A percentile compares a stretch with the other conserved stretches of the same genome.
Evolutionary conservation across 1,140 invertebrate species (phyloP).

Genomic region (Harlomillsia oculata): DNA sequence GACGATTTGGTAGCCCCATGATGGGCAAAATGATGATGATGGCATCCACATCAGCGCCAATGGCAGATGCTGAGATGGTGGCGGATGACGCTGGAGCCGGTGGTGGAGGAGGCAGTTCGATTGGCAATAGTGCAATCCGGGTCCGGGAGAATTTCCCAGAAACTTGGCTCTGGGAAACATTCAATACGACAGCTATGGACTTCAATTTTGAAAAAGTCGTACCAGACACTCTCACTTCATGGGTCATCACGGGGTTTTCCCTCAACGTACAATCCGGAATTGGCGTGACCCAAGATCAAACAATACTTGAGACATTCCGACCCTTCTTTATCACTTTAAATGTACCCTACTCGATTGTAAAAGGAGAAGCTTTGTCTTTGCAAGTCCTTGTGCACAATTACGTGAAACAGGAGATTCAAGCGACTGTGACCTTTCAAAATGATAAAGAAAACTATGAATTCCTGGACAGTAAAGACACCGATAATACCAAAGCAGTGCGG

Average conservation of each 20-base stretch:
- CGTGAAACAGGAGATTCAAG: constrained; percentile 38
- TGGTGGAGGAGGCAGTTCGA: not conserved
- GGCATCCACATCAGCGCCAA: not conserved
- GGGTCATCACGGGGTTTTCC: constrained; percentile 85
- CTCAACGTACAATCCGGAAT: constrained; percentile 61
- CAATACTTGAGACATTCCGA: constrained; percentile 16
- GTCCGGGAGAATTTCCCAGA: constrained; percentile 24
- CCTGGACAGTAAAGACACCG: not conserved
- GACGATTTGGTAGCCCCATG: too few relatives aligned
- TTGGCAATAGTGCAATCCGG: not conserved
- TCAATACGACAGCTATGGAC: constrained; percentile 43
- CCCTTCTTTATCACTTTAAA: constrained; percentile 29
- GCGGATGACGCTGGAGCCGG: not conserved
- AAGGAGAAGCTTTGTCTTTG: constrained; percentile 41
- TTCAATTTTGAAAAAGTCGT: constrained; percentile 46
- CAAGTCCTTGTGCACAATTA: constrained; percentile 66
- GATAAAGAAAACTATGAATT: constrained; percentile 9
- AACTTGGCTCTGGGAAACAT: constrained; percentile 50
- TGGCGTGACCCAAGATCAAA: not conserved
- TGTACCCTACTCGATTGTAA: constrained; percentile 27
- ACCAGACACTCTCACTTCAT: constrained; percentile 84
- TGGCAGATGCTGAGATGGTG: not conserved
- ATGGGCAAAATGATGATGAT: not conserved
- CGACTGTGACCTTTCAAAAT: constrained; percentile 10
- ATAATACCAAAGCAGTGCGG: not conserved